Evolutionary conservation across 2,113 vertebrate genomes (phyloP).

Genomic region (Spea multiplicata): DNA sequence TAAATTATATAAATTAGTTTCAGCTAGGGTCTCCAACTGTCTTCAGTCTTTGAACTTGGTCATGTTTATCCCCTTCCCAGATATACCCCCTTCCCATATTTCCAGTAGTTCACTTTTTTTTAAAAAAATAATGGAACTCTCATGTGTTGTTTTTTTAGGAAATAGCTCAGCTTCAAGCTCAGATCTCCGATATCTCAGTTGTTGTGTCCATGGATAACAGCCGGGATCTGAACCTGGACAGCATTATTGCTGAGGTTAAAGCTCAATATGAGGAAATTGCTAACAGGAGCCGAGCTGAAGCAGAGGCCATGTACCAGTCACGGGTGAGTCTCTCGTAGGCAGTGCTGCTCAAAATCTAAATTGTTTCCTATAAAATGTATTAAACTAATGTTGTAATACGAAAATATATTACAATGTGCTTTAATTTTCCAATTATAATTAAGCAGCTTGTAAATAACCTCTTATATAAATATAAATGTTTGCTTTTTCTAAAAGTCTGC

Average conservation of each 20-base stretch:
- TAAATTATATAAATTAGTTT: too few relatives aligned
- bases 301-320: slow-evolving; percentile 87
- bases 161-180: slow-evolving; percentile 82
- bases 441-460: too few relatives aligned
- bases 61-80: too few relatives aligned
- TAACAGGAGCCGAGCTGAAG: slow-evolving; percentile 79
- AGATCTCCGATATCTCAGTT: slow-evolving; percentile 84
- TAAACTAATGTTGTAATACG: too few relatives aligned
- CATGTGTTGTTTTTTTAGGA: slow-evolving; percentile 67
- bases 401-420: too few relatives aligned
- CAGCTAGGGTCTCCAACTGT: too few relatives aligned
- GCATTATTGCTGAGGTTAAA: slow-evolving; percentile 87
- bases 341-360: neutral
- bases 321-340: slow-evolving; percentile 68
- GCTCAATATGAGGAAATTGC: slow-evolving; percentile 88
- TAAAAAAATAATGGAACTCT: neutral
- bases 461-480: too few relatives aligned
- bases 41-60: too few relatives aligned
- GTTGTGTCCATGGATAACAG: slow-evolving; percentile 93
- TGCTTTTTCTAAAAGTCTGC: too few relatives aligned
- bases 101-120: too few relatives aligned
- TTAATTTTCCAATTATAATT: too few relatives aligned
- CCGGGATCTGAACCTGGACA: slow-evolving; percentile 82
- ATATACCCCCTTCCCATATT: too few relatives aligned
- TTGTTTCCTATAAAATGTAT: neutral